These are phyloP conservation scores for Diachasma alloeum DNA, from an alignment of 1,140 invertebrate species.

Conservation along the genomic window DNA sequence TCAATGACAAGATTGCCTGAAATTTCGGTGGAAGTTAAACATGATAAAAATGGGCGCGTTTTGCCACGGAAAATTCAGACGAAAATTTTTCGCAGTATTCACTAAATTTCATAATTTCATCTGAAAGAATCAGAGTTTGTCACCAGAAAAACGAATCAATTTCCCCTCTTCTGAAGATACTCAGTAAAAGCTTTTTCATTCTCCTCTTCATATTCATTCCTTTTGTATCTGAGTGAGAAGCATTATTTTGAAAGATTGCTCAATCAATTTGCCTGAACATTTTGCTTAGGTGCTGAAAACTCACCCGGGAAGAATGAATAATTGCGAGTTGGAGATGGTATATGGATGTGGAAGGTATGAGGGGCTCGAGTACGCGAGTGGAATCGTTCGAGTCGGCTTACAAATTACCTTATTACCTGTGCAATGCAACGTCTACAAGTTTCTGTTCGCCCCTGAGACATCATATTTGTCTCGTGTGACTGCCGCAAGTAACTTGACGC, in stretches of 20 bases:
- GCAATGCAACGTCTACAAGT: conserved; percentile 14
- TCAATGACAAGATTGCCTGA: no score
- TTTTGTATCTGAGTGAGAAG: not conserved
- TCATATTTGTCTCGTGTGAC: conserved; percentile 4
- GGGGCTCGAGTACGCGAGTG: not conserved
- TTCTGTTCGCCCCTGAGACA: not conserved
- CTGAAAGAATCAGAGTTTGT: no score
- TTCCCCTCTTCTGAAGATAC: no score
- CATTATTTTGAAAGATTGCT: not conserved
- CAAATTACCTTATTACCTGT: conserved; percentile 27
- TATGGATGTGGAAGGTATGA: not conserved
- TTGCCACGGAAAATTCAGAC: no score
- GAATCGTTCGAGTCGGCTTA: conserved; percentile 11
- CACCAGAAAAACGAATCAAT: no score
- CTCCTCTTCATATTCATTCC: no score
- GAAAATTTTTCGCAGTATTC: no score
- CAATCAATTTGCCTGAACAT: not conserved
- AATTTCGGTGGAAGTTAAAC: no score
- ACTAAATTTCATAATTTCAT: no score
- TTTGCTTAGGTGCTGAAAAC: not conserved
- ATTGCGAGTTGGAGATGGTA: not conserved
- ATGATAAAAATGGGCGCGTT: no score
- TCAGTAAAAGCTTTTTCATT: no score
- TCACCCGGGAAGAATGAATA: not conserved
- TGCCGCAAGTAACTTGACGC: not conserved